These are phyloP conservation scores for Aphelinus certus DNA, from an alignment of 1,140 invertebrate species.

Conservation along the genomic window DNA sequence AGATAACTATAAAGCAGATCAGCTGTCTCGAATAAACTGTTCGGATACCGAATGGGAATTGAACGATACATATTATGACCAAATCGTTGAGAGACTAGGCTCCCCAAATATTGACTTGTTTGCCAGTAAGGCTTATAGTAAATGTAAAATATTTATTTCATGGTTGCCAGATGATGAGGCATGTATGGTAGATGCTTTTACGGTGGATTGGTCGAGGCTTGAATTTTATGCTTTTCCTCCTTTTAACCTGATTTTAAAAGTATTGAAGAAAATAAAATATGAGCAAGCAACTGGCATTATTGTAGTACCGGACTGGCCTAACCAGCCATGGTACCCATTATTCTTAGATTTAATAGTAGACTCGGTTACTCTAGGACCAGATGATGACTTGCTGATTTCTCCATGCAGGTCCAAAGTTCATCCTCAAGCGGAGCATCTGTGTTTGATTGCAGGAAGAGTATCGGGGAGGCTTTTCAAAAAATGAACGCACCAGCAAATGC, in stretches of 20 bases:
- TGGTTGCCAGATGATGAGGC: not conserved
- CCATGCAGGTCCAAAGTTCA: not conserved
- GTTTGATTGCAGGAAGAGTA: not conserved
- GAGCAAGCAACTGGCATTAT: not conserved
- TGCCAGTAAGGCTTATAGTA: slow-evolving; percentile 12
- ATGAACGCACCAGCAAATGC: not conserved
- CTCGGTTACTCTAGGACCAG: too few species aligned
- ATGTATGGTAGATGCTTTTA: slow-evolving; percentile 4
- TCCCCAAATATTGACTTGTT: slow-evolving; percentile 13
- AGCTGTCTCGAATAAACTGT: slow-evolving; percentile 14
- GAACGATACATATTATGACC: not conserved
- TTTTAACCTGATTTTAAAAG: not conserved
- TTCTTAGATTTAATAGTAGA: too few species aligned
- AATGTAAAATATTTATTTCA: slow-evolving; percentile 17
- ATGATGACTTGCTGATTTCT: not conserved
- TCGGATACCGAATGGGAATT: slow-evolving; percentile 11
- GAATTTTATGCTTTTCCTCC: slow-evolving; percentile 3
- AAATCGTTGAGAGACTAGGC: slow-evolving; percentile 6
- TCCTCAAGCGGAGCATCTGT: not conserved
- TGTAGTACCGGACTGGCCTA: not conserved
- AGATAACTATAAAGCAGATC: slow-evolving; percentile 21
- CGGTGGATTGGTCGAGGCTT: slow-evolving; percentile 1
- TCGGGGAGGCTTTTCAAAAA: not conserved
- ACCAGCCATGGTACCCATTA: too few species aligned
- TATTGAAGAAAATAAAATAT: not conserved